phyloP scores from a whole-genome alignment of 2,888 invertebrate species.

The Alcis repandata region DNA sequence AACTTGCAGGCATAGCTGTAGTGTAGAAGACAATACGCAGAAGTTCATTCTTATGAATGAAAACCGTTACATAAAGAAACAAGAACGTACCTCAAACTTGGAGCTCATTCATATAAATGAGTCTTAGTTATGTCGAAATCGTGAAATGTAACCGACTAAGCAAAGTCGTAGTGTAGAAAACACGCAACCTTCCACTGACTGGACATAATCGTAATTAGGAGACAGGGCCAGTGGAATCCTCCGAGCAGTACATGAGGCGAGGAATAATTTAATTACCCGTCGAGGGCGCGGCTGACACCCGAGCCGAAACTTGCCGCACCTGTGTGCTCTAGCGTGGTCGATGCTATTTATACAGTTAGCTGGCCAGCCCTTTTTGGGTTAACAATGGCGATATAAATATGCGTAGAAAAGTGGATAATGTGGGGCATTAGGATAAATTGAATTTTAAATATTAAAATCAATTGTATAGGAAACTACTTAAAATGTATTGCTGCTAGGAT shows the following conservation, averaged over 20 bases:
- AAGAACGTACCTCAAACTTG: too few species aligned
- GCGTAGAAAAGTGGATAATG: background rate
- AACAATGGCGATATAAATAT: background rate
- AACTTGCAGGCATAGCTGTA: too few species aligned
- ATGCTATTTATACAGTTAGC: conserved; percentile 12
- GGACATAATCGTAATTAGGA: background rate
- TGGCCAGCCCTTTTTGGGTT: conserved; percentile 12
- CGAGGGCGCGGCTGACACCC: conserved; percentile 21
- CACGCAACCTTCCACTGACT: background rate
- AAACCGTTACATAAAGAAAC: too few species aligned
- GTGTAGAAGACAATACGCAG: too few species aligned
- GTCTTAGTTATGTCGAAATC: too few species aligned
- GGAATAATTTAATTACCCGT: conserved; percentile 29
- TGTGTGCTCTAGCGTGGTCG: conserved; percentile 17
- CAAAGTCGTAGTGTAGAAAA: too few species aligned
- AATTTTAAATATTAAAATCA: too few species aligned
- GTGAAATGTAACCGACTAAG: too few species aligned
- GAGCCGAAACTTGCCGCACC: conserved; percentile 17
- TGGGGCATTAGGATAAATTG: background rate
- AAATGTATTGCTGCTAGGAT: too few species aligned
- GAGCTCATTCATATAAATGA: too few species aligned
- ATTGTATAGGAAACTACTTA: too few species aligned
- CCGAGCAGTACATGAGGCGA: conserved; percentile 17
- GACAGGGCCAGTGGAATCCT: conserved; percentile 6
- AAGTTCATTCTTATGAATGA: too few species aligned